These are phyloP conservation scores for Mythimna pallens DNA, from an alignment of 2,888 invertebrate genomes.

Conservation along the genomic window DNA sequence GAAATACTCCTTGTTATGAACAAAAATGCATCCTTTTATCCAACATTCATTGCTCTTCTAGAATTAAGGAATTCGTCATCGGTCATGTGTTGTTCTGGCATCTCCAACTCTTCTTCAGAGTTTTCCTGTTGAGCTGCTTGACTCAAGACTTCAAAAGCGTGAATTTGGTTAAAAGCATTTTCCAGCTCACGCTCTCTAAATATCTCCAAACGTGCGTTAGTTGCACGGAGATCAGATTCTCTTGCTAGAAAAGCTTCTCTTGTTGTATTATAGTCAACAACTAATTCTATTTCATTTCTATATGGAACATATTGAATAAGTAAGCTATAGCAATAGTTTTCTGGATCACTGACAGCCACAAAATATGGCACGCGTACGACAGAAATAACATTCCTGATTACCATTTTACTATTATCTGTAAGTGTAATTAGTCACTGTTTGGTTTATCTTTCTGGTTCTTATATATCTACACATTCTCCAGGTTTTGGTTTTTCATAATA, in stretches of 20 bases:
- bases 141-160: neutral
- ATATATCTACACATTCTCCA: no score
- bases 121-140: neutral
- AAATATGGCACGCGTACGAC: no score
- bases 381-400: no score
- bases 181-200: neutral
- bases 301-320: neutral
- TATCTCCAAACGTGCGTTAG: no score
- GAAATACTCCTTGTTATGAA: neutral
- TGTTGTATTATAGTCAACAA: neutral
- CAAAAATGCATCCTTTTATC: neutral
- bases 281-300: neutral
- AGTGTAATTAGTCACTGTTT: no score
- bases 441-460: no score
- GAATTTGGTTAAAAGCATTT: neutral
- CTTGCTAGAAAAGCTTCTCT: neutral
- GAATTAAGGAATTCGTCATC: neutral
- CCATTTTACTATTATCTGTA: no score
- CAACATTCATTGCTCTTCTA: slow-evolving; percentile 1
- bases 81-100: neutral
- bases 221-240: neutral
- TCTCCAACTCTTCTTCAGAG: neutral
- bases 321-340: neutral
- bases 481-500: no score
- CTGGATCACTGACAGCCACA: neutral